Evolutionary conservation across 2,888 invertebrate genomes (phyloP).

Genomic region (Diaprepes abbreviatus): DNA sequence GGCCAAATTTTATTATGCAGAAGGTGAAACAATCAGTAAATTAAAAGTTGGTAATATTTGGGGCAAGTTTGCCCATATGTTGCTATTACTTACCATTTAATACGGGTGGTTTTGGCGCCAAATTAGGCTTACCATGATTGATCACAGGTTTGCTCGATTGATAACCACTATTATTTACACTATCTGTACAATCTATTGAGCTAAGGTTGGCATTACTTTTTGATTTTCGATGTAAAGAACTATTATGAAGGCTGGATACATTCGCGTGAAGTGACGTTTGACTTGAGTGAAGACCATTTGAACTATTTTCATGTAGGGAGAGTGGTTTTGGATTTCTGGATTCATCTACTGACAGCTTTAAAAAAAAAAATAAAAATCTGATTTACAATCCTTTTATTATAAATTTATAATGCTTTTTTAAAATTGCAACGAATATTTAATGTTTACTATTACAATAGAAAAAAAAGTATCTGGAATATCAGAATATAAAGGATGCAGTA

Average conservation of each 20-base stretch:
- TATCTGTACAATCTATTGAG: constrained; percentile 56
- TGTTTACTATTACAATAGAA: too few species aligned
- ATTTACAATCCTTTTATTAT: too few species aligned
- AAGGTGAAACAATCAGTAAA: too few species aligned
- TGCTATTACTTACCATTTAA: constrained; percentile 63
- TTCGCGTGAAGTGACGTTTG: constrained; percentile 51
- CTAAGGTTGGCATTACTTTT: constrained; percentile 65
- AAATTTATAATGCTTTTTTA: too few species aligned
- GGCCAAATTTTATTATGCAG: too few species aligned
- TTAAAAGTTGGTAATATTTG: too few species aligned
- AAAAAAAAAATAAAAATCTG: constrained; percentile 22
- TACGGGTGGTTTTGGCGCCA: constrained; percentile 87
- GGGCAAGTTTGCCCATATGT: too few species aligned
- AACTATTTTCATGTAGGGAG: constrained; percentile 45
- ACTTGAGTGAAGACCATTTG: constrained; percentile 53
- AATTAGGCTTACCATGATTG: constrained; percentile 83
- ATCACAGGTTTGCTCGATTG: constrained; percentile 67
- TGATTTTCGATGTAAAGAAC: constrained; percentile 63
- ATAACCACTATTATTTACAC: constrained; percentile 51
- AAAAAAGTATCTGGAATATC: too few species aligned
- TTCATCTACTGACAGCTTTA: constrained; percentile 49
- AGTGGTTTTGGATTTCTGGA: constrained; percentile 38
- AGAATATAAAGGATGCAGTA: too few species aligned
- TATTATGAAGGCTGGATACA: constrained; percentile 56
- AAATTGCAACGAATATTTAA: too few species aligned